Base-by-base conservation (phyloP, 2,113 vertebrate species). In the Scophthalmus maximus region DNA sequence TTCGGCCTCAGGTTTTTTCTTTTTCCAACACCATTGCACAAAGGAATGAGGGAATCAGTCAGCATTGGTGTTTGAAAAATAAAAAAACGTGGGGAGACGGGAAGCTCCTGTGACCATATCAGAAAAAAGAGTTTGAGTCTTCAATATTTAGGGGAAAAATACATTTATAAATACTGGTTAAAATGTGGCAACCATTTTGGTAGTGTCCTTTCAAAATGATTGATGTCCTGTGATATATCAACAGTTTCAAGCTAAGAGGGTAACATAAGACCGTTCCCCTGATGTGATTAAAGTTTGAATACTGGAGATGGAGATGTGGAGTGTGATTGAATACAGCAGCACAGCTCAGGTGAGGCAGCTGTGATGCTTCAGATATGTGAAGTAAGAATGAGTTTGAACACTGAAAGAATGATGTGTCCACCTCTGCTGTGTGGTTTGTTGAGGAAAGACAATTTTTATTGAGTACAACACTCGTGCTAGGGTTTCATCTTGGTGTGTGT, bases 311-410 rank as follows among this genome's bases (percentile, higher is more conserved):
- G 6, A 15, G 32, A 58, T 26, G 59, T 10, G 17, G 36, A 36
- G 36, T 7, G 5, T 36, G 32, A 25, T 52, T 38, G 36, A 14
- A 14, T 5, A 14, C 36, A 40, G 36, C 12, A 36, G 34, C 9
- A 9, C 11, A 14, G 11, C 14, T 2, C 34, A 36, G 34, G 11
- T 36, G 3, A 36, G 8, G 14, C n/a, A 55, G 44, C 26, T 55
- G 59, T 40, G 34, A 1, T 40, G 42, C 32, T 61, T 11, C 9
- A 11, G 42, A 18, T 8, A 40, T 12, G 55, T 58, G 82, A 81
- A 67, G 68, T 85, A 62, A 71, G 38, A 42, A 42, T 18, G 34
- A 42, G 15, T 42, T 4, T 42, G 6, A 18, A 42, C 17, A 18
- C 34, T 36, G 34, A 36, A n/a, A n/a, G n/a, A n/a, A n/a, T n/a